Evolutionary conservation across 2,797 vertebrate genomes (phyloP), one percentile per base, ranked within the genome.

Genomic region (Cyclura pinguis): DNA sequence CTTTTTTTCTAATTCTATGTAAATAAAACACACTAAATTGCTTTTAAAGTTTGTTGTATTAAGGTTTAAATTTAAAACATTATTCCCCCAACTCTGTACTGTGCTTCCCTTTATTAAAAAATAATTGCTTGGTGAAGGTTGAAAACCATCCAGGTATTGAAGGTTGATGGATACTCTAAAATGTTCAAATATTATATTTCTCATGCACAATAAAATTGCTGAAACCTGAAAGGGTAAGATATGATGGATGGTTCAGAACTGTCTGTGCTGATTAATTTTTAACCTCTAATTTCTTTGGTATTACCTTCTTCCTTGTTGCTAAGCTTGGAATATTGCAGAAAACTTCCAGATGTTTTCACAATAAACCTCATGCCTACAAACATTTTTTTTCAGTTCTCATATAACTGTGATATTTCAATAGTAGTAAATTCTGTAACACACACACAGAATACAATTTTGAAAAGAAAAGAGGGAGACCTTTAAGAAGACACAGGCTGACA

Each of bases 81-180:
- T 93, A 80, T 92, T 93, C 95, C 92, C 87, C 89, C 91, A 94
- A 80, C 94, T 93, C 91, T 89, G 84, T 87, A 74, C 92, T 95
- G 94, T 93, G 92, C 96, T 96, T 93, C 93, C 80, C 95, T 94
- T 96, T 94, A 94, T 91, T 93, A 82, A 94, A 85, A 95, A 95
- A 93, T 96, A 95, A 96, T 93, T 96, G 94, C 89, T 93, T 97
- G 96, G 93, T 89, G 93, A 92, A 96, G 94, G 94, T 95, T 95
- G 95, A 92, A 96, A 91, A 91, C 88, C 94, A 92, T 94, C 94
- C 72, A 92, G 85, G 95, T 96, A 97, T 94, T 91, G 88, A 94
- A 88, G 93, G 91, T 85, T 95, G 96, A 97, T 67, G 90, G 94
- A 93, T 93, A 83, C 86, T 95, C 94, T 93, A 94, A 96, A 95